phyloP scores from a whole-genome alignment of 1,140 invertebrate genomes.

The Diabrotica undecimpunctata region DNA sequence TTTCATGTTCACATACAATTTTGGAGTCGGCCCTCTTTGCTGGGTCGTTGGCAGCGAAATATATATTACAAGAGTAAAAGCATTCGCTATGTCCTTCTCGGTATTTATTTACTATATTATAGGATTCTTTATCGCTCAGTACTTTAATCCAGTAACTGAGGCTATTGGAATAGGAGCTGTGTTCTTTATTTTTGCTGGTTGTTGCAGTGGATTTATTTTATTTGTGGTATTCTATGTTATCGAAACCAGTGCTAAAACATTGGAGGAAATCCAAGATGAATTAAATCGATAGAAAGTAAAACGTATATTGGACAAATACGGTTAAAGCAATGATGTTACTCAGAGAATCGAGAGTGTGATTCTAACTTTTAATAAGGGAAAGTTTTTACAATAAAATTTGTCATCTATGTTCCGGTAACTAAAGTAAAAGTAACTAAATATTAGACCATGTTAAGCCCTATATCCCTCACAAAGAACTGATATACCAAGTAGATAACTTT shows the following conservation, averaged over 20 bases:
- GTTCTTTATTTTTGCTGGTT: slow-evolving; percentile 75
- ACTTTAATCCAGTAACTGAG: slow-evolving; percentile 58
- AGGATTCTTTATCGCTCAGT: slow-evolving; percentile 74
- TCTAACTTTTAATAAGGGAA: too few species aligned
- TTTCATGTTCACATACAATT: slow-evolving; percentile 33
- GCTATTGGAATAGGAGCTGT: slow-evolving; percentile 62
- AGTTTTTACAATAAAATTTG: too few species aligned
- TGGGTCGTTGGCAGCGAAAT: slow-evolving; percentile 82
- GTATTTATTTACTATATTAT: slow-evolving; percentile 71
- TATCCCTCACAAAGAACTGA: too few species aligned
- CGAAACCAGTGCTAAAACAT: slow-evolving; percentile 35
- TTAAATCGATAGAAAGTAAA: neutral
- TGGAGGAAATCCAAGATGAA: slow-evolving; percentile 29
- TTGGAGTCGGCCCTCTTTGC: slow-evolving; percentile 72
- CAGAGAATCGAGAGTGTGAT: too few species aligned
- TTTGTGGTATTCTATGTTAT: slow-evolving; percentile 51
- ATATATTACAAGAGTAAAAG: slow-evolving; percentile 70
- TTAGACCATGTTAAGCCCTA: too few species aligned
- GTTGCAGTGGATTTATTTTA: slow-evolving; percentile 57
- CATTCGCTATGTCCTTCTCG: slow-evolving; percentile 66
- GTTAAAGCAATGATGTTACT: too few species aligned
- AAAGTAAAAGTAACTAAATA: too few species aligned
- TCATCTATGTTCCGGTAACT: too few species aligned
- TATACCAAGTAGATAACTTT: too few species aligned
- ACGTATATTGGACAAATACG: too few species aligned